phyloP scores from a whole-genome alignment of 2,888 invertebrate genomes.

The Calameuta idolon region DNA sequence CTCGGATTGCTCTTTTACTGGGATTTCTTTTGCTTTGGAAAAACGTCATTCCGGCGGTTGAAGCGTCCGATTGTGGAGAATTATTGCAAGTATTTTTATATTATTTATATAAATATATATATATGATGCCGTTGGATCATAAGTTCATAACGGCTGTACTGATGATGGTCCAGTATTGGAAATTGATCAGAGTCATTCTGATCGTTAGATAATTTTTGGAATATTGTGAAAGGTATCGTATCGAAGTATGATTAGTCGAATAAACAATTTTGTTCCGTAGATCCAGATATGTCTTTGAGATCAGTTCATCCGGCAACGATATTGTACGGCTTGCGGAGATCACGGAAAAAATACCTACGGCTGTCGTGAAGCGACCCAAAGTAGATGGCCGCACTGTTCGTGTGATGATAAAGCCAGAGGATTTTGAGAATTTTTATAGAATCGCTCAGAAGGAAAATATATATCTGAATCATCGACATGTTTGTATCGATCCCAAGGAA shows the following conservation, averaged over 20 bases:
- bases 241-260: neutral
- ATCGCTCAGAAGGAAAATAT: conserved; percentile 14
- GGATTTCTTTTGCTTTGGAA: conserved; percentile 15
- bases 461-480: conserved; percentile 16
- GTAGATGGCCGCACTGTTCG: conserved; percentile 13
- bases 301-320: conserved; percentile 20
- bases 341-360: conserved; percentile 17
- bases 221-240: neutral
- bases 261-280: conserved; percentile 16
- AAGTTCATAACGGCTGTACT: neutral
- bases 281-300: conserved; percentile 22
- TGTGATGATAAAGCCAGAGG: conserved; percentile 20
- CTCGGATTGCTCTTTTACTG: conserved; percentile 21
- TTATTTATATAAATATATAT: too few relatives aligned
- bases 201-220: neutral
- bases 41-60: neutral
- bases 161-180: neutral
- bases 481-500: conserved; percentile 13
- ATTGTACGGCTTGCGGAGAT: conserved; percentile 15
- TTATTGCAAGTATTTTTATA: conserved; percentile 23
- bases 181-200: neutral
- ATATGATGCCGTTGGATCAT: neutral
- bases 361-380: conserved; percentile 13
- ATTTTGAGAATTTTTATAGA: conserved; percentile 21
- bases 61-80: conserved; percentile 5